phyloP scores from a whole-genome alignment of 2,113 vertebrate genomes.

The Mandrillus leucophaeus region DNA sequence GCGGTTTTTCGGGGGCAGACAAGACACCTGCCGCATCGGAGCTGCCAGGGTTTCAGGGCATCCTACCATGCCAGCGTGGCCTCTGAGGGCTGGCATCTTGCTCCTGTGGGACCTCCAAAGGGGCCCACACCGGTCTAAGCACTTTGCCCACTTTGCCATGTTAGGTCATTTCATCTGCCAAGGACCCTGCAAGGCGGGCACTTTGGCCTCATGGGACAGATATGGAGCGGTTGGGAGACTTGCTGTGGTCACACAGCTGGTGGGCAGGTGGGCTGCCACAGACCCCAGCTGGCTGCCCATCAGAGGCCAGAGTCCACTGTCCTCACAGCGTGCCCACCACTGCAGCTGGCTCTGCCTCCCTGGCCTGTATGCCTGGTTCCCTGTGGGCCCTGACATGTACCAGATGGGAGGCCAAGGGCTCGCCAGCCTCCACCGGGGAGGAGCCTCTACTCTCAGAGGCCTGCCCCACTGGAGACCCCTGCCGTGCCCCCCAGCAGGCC shows the following conservation, averaged over 20 bases:
- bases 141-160: accelerated
- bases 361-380: accelerated
- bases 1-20: neutral
- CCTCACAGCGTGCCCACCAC: accelerated
- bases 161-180: accelerated
- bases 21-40: neutral
- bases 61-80: no score
- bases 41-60: neutral
- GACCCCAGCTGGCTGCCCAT: neutral
- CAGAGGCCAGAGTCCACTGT: neutral
- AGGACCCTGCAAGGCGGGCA: accelerated
- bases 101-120: accelerated
- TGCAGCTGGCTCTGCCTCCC: neutral
- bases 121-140: accelerated
- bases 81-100: accelerated
- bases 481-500: neutral
- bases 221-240: neutral
- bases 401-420: neutral
- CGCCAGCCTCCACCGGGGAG: neutral
- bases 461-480: neutral
- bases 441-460: neutral
- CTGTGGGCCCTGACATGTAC: accelerated
- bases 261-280: accelerated
- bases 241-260: neutral
- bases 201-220: neutral